phyloP scores from a whole-genome alignment of 2,113 vertebrate species.

The Dipodomys stephensi region DNA sequence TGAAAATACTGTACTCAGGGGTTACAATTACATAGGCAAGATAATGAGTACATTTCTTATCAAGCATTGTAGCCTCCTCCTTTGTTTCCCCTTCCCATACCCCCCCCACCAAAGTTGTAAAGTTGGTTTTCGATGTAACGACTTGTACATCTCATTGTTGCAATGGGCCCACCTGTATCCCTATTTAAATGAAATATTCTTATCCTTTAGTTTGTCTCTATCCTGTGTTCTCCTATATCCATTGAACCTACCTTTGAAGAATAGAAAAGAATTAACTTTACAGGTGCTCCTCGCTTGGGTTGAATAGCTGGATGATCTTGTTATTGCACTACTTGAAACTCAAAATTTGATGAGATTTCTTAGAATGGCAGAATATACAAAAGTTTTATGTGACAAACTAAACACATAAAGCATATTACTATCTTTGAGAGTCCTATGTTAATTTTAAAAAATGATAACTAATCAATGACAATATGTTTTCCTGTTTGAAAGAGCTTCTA shows the following conservation, averaged over 20 bases:
- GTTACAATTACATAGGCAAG: no score
- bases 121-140: no score
- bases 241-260: constrained; percentile 40
- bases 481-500: constrained; percentile 3
- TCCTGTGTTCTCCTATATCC: not conserved
- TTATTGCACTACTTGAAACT: constrained; percentile 51
- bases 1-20: no score
- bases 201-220: not conserved
- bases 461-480: constrained; percentile 7
- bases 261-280: constrained; percentile 59
- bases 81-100: no score
- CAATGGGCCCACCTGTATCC: no score
- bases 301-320: constrained; percentile 54
- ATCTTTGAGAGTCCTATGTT: constrained; percentile 70
- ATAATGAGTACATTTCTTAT: no score
- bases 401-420: constrained; percentile 66
- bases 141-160: no score
- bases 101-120: no score
- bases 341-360: constrained; percentile 80
- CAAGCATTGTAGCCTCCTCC: no score
- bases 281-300: constrained; percentile 68
- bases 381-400: constrained; percentile 74
- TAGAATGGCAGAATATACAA: constrained; percentile 63
- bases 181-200: no score
- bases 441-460: constrained; percentile 60